A percentile compares a stretch with the other conserved stretches of the same genome.
Conservation (phyloP, 2,113 vertebrate species). For the Lontra canadensis region DNA sequence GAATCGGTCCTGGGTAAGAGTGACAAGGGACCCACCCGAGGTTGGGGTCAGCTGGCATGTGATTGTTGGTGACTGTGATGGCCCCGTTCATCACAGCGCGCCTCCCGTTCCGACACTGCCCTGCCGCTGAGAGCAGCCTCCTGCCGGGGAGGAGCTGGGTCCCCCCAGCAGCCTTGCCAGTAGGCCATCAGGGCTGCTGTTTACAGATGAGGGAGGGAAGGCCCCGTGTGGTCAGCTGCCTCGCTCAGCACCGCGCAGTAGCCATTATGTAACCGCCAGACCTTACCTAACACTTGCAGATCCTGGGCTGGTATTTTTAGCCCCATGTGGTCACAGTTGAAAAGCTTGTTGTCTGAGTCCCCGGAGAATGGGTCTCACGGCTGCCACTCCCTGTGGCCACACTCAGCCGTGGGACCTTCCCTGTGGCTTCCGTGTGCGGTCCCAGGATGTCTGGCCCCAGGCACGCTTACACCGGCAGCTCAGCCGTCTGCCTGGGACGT, state of each 20-base stretch:
- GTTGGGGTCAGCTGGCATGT: no score
- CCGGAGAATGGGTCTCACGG: background rate
- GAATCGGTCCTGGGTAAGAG: background rate
- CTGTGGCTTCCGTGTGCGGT: background rate
- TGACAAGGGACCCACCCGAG: background rate
- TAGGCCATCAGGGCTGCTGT: background rate
- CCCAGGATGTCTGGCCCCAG: background rate
- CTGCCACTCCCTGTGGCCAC: background rate
- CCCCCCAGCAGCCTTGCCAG: background rate
- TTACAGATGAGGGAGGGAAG: background rate
- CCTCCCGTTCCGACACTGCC: no score
- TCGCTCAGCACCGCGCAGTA: background rate
- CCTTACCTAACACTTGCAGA: constrained; percentile 10
- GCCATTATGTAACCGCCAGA: background rate
- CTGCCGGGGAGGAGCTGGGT: rapidly evolving
- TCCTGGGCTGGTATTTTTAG: background rate
- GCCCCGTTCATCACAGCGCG: rapidly evolving
- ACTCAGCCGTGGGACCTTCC: background rate
- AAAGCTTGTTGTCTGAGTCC: background rate
- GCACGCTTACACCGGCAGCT: background rate
- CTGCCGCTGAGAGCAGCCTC: background rate
- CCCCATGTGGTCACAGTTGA: background rate
- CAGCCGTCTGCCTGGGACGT: background rate
- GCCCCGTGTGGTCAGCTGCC: background rate
- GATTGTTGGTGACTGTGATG: no score